Conservation (phyloP, 37 sponge, comb jelly and placozoan species). For the Geodia barretti region DNA sequence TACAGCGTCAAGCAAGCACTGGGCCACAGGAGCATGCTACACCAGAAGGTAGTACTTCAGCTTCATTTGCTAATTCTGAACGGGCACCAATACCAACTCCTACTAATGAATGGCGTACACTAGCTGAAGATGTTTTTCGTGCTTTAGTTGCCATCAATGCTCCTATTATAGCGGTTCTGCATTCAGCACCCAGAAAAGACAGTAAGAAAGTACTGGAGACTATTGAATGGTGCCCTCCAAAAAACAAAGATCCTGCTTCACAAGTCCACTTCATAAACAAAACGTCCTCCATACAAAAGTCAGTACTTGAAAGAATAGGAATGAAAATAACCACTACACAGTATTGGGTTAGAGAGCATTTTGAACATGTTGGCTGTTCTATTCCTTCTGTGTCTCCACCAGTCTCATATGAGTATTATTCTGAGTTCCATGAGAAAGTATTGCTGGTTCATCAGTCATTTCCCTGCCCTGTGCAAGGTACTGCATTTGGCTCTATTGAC, state of each 20-base stretch:
- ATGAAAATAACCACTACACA: constrained; percentile 53
- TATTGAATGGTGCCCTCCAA: constrained; percentile 19
- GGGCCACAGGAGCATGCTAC: neutral
- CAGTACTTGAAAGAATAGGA: constrained; percentile 25
- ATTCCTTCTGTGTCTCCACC: constrained; percentile 3
- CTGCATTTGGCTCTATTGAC: constrained; percentile 5
- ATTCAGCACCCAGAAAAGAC: neutral
- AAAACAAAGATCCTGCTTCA: neutral
- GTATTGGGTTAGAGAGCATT: neutral
- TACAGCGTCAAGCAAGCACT: neutral
- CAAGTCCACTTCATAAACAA: constrained; percentile 39
- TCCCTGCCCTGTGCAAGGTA: constrained; percentile 5
- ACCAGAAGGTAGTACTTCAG: neutral
- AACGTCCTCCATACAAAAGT: constrained; percentile 6
- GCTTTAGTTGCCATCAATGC: constrained; percentile 12
- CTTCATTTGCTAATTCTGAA: neutral
- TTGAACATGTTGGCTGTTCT: constrained; percentile 9
- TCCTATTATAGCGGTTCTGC: neutral
- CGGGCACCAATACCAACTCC: neutral
- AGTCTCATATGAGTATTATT: constrained; percentile 37
- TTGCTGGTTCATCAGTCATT: neutral
- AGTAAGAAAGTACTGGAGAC: neutral
- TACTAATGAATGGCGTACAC: neutral
- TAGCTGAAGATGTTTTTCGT: constrained; percentile 11
- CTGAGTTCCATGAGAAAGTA: neutral